These are phyloP conservation scores for Lithobates pipiens DNA, from an alignment of 2,797 vertebrate species.

Conservation along the genomic window DNA sequence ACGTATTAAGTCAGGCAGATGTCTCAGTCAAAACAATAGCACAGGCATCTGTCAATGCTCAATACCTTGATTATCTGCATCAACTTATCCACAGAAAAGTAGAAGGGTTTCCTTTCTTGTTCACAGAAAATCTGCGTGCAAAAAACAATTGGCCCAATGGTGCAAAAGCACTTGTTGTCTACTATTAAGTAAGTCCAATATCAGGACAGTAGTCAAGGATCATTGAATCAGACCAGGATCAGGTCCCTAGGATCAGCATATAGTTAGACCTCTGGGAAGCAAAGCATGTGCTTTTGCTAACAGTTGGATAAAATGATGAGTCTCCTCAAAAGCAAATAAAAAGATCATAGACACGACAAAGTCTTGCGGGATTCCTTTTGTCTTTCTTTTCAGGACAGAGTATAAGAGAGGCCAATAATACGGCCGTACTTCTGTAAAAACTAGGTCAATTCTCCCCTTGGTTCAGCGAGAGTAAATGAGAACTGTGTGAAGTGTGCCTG, in stretches of 20 bases:
- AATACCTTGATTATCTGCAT: too few species aligned
- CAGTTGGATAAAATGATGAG: background rate
- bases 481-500: conserved; percentile 57
- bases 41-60: too few species aligned
- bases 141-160: too few species aligned
- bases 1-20: too few species aligned
- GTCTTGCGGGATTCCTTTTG: background rate
- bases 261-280: background rate
- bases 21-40: too few species aligned
- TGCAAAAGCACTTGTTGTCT: too few species aligned
- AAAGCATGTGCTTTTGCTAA: background rate
- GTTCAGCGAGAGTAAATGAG: conserved; percentile 66
- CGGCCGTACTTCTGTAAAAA: conserved; percentile 52
- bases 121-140: too few species aligned
- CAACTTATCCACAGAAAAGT: too few species aligned
- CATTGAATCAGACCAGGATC: background rate
- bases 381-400: conserved; percentile 5
- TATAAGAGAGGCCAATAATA: conserved; percentile 14
- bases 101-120: too few species aligned
- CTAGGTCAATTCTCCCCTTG: conserved; percentile 49
- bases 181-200: background rate
- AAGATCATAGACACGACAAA: background rate
- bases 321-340: background rate
- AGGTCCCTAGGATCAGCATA: background rate
- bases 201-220: background rate